A percentile compares a stretch with the other conserved stretches of the same genome.
Evolutionary conservation across 2,888 invertebrate genomes (phyloP).

Genomic region (Agrochola macilenta): DNA sequence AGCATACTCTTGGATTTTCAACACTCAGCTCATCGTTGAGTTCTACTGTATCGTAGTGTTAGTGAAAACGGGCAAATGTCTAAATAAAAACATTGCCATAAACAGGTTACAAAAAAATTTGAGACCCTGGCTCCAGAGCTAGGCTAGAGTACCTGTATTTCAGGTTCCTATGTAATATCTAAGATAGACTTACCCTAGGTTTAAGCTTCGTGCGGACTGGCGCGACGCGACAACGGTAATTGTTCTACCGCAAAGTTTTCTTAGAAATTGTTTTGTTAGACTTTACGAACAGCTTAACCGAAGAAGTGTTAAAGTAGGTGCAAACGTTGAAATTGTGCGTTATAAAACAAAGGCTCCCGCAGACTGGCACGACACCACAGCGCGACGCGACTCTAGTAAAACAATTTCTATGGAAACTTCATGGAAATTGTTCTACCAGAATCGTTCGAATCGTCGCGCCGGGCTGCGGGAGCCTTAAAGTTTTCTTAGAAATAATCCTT

Average conservation of each 20-base stretch:
- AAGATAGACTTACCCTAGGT: neutral
- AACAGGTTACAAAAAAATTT: too few relatives aligned
- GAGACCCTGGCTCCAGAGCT: too few relatives aligned
- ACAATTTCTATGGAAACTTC: neutral
- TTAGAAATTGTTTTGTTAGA: too few relatives aligned
- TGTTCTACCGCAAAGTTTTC: too few relatives aligned
- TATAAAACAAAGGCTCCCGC: neutral
- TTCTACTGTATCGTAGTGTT: too few relatives aligned
- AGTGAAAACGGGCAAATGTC: too few relatives aligned
- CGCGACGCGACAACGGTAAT: too few relatives aligned
- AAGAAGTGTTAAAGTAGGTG: neutral
- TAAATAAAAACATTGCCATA: too few relatives aligned
- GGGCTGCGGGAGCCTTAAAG: neutral
- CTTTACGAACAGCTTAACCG: neutral
- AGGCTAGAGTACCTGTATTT: too few relatives aligned
- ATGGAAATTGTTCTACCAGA: neutral
- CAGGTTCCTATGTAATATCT: too few relatives aligned
- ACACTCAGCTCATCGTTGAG: neutral
- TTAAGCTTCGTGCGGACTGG: neutral
- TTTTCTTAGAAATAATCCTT: conserved; percentile 27
- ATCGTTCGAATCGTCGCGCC: neutral
- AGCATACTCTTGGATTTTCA: neutral
- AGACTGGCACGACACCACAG: neutral
- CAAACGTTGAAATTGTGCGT: neutral
- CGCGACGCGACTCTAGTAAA: neutral